These are phyloP conservation scores for Alouatta palliata DNA, from an alignment of 2,113 vertebrate species.

Conservation along the genomic window DNA sequence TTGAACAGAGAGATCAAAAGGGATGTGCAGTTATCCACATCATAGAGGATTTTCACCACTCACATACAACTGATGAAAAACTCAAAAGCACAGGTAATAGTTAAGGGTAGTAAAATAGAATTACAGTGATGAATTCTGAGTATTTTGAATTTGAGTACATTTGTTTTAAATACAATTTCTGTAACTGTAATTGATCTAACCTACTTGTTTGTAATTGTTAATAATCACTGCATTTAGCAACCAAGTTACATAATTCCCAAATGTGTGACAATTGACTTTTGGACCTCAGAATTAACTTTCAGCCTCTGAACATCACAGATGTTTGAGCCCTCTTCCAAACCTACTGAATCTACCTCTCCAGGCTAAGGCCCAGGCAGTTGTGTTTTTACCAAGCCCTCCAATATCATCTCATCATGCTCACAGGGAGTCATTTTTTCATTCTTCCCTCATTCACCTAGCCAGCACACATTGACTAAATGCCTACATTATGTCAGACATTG, in stretches of 20 bases:
- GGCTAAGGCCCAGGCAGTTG: not conserved
- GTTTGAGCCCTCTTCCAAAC: not conserved
- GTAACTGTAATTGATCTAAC: not conserved
- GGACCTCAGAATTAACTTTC: not conserved
- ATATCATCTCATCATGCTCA: not conserved
- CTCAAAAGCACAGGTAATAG: not conserved
- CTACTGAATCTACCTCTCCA: not conserved
- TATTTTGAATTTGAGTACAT: not conserved
- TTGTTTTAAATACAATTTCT: conserved; percentile 20
- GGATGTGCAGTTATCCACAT: not conserved
- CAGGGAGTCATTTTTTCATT: not conserved
- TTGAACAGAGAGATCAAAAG: not conserved
- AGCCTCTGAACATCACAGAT: not conserved
- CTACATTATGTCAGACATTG: not conserved
- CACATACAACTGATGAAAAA: not conserved
- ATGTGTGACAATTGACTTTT: not conserved
- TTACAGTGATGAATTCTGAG: not conserved
- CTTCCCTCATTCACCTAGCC: not conserved
- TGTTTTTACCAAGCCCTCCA: not conserved
- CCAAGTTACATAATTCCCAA: not conserved
- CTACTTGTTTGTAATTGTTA: not conserved
- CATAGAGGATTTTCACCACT: not conserved
- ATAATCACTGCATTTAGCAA: not conserved
- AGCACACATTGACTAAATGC: no score
- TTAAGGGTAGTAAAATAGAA: not conserved